Evolutionary conservation across 2,797 vertebrate genomes (phyloP), one percentile per base, ranked within the genome.

Genomic region (Paedocypris micromegethes): DNA sequence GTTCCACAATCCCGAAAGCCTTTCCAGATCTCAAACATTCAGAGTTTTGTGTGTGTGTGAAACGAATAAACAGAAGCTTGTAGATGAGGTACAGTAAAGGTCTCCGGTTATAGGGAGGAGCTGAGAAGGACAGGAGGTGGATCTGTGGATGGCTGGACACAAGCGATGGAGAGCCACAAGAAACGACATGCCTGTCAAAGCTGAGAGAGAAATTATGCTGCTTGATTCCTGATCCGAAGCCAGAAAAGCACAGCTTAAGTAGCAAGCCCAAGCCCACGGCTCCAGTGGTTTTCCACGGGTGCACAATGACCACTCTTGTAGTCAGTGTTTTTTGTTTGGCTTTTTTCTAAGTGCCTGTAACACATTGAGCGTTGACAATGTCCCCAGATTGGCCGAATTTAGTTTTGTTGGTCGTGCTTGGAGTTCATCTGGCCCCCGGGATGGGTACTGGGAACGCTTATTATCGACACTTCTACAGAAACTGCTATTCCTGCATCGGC

Each of bases 401-500:
- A 42, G 9, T 76, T n/a, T 46, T 79, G 5, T 40, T 80, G 41
- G 61, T 75, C 7, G 9, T 55, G 59, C 57, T 83, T 1, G 81
- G 81, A 38, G 42, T 77, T 9, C 74, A 82, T 59, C 76, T 81
- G 1, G 70, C 75, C 73, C 74, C 83, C 73, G 74, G 74, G 9
- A 65, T 76, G 0, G 68, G 70, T 0, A 64, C 79, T 0, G 77
- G 81, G 4, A 78, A 74, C 48, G 45, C 73, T 0, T 79, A 85
- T 66, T 88, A 86, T 72, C 85, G 75, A 53, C 88, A 87, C 75
- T 76, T 85, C 43, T 89, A 88, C 84, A 88, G 83, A 39, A 88
- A 75, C 83, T 93, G 92, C 81, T 89, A 88, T 73, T 86, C 89
- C 3, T 93, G 92, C 45, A 77, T 72, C 41, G 8, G 78, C 72